phyloP scores from a whole-genome alignment of 2,888 invertebrate genomes.

The Drosophila tripunctata region DNA sequence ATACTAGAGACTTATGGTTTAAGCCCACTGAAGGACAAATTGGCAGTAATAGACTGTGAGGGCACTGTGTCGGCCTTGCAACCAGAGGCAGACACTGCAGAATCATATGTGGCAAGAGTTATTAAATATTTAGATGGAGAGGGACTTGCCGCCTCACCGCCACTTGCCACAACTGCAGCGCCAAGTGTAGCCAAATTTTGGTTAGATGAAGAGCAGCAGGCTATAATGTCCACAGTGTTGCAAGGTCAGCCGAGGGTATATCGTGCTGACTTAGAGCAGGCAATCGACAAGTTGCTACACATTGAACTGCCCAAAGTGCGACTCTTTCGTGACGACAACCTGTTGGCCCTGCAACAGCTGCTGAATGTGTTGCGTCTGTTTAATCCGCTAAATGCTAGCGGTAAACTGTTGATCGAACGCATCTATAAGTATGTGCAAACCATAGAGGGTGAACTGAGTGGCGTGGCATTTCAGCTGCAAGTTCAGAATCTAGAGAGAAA shows the following conservation, averaged over 20 bases:
- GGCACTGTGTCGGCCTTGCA: conserved; percentile 2
- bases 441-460: conserved; percentile 26
- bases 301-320: conserved; percentile 55
- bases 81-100: neutral
- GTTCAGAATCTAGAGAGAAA: conserved; percentile 17
- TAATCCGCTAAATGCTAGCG: conserved; percentile 48
- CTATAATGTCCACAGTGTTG: conserved; percentile 43
- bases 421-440: conserved; percentile 20
- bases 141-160: neutral
- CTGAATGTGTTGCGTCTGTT: conserved; percentile 24
- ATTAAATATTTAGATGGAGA: neutral
- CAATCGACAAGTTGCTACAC: conserved; percentile 87
- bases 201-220: conserved; percentile 35
- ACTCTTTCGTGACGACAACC: conserved; percentile 14
- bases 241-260: conserved; percentile 23
- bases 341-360: conserved; percentile 34
- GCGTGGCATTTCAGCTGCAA: conserved; percentile 38
- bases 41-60: conserved; percentile 21
- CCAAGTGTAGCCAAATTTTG: neutral
- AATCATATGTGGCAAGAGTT: conserved; percentile 35
- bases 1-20: conserved; percentile 18
- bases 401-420: conserved; percentile 25
- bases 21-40: neutral
- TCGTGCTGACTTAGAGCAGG: conserved; percentile 87
- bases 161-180: neutral